A percentile compares a stretch with the other conserved stretches of the same genome.
Evolutionary conservation across 2,888 invertebrate species (phyloP).

Genomic region (Amiota communis): DNA sequence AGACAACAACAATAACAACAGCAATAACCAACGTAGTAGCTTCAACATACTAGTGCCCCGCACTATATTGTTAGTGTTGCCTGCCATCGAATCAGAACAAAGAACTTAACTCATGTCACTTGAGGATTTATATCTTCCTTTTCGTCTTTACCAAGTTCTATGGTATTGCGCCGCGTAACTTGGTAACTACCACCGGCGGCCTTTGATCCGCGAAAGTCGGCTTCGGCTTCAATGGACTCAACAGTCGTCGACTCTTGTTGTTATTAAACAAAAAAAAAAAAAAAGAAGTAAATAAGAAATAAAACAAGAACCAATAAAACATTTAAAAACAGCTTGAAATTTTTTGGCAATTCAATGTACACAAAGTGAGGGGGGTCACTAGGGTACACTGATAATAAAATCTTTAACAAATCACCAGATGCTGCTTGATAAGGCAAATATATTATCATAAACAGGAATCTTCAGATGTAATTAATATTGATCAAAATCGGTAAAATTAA

Average conservation of each 20-base stretch:
- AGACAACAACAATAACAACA: conserved; percentile 19
- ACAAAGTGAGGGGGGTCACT: conserved; percentile 1
- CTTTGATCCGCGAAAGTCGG: conserved; percentile 16
- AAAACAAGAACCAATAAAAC: conserved; percentile 55
- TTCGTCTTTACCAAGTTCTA: not conserved
- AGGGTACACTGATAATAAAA: not conserved
- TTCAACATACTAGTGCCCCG: too few relatives aligned
- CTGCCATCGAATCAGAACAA: conserved; percentile 38
- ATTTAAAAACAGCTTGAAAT: conserved; percentile 68
- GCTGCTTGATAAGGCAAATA: too few relatives aligned
- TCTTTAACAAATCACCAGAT: too few relatives aligned
- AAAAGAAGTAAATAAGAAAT: too few relatives aligned
- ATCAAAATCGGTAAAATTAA: too few relatives aligned
- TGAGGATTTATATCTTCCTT: conserved; percentile 66
- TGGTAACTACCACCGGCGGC: conserved; percentile 49
- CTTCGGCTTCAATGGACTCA: not conserved
- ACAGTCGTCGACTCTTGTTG: conserved; percentile 30
- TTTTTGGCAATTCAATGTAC: conserved; percentile 62
- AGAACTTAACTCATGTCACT: conserved; percentile 64
- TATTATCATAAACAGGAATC: too few relatives aligned
- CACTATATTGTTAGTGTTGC: not conserved
- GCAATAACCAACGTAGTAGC: not conserved
- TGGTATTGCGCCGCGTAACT: conserved; percentile 54
- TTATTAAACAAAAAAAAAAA: conserved; percentile 60
- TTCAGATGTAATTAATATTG: too few relatives aligned